These are phyloP conservation scores for Trichonephila clavipes DNA, from an alignment of 1,140 invertebrate genomes.

Conservation along the genomic window DNA sequence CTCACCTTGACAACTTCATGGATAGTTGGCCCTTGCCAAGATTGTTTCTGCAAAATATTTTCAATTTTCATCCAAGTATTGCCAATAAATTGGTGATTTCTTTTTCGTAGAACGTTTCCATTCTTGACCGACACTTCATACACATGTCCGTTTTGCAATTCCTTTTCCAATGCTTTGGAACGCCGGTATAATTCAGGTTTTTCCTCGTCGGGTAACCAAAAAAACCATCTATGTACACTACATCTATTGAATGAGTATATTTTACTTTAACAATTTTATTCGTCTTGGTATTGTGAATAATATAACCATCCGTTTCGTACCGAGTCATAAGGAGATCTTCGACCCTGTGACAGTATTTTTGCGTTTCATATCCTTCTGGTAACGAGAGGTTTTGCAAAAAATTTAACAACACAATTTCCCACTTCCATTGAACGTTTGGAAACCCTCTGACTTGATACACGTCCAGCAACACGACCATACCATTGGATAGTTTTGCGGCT, in stretches of 20 bases:
- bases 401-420: background rate
- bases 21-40: background rate
- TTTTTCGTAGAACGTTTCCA: background rate
- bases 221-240: background rate
- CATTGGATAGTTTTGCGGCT: background rate
- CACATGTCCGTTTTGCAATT: background rate
- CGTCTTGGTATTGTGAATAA: background rate
- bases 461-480: conserved; percentile 20
- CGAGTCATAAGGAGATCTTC: too few relatives aligned
- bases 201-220: background rate
- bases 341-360: background rate
- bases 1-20: background rate
- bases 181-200: background rate
- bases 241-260: background rate
- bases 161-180: background rate
- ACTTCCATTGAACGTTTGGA: too few relatives aligned
- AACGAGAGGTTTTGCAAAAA: background rate
- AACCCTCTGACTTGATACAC: conserved; percentile 55
- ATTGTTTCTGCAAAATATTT: background rate
- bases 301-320: too few relatives aligned
- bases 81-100: background rate
- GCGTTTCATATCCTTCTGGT: background rate
- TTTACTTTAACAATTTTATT: background rate
- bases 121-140: background rate
- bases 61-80: background rate